phyloP scores from a whole-genome alignment of 1,140 invertebrate genomes.

The Zaprionus africanus region DNA sequence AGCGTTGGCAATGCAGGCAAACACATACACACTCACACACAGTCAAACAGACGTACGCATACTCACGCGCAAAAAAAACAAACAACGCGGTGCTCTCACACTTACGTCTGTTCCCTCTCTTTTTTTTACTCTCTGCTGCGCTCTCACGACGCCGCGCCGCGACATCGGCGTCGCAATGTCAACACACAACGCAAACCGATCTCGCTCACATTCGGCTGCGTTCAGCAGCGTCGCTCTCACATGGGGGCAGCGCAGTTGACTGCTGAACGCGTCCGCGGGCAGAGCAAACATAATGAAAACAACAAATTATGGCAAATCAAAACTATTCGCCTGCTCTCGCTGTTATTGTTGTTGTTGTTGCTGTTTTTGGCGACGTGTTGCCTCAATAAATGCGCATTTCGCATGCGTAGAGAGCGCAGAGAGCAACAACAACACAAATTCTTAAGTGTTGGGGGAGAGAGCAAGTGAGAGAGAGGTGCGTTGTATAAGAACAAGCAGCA shows the following conservation, averaged over 20 bases:
- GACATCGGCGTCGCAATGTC: slow-evolving; percentile 42
- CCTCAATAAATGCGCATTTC: slow-evolving; percentile 57
- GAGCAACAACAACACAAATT: slow-evolving; percentile 28
- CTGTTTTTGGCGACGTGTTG: slow-evolving; percentile 43
- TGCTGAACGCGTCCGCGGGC: neutral
- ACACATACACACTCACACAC: neutral
- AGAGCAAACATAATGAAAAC: slow-evolving; percentile 20
- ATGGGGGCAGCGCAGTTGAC: neutral
- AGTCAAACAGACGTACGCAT: neutral
- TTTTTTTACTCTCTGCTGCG: neutral
- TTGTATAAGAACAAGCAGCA: slow-evolving; percentile 42
- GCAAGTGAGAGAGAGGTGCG: slow-evolving; percentile 39
- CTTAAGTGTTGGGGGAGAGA: neutral
- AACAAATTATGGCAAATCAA: slow-evolving; percentile 19
- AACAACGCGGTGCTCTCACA: slow-evolving; percentile 11
- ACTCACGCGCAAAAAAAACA: slow-evolving; percentile 11
- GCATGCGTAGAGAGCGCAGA: slow-evolving; percentile 43
- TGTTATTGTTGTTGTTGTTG: slow-evolving; percentile 41
- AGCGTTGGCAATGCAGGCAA: slow-evolving; percentile 17
- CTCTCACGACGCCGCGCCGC: slow-evolving; percentile 21
- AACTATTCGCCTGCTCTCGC: slow-evolving; percentile 14
- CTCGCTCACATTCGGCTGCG: slow-evolving; percentile 55
- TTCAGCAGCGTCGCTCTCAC: slow-evolving; percentile 8
- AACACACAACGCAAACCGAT: slow-evolving; percentile 60
- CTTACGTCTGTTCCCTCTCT: neutral